These are phyloP conservation scores for Xerus inauris DNA, from an alignment of 2,113 vertebrate species.

Conservation along the genomic window DNA sequence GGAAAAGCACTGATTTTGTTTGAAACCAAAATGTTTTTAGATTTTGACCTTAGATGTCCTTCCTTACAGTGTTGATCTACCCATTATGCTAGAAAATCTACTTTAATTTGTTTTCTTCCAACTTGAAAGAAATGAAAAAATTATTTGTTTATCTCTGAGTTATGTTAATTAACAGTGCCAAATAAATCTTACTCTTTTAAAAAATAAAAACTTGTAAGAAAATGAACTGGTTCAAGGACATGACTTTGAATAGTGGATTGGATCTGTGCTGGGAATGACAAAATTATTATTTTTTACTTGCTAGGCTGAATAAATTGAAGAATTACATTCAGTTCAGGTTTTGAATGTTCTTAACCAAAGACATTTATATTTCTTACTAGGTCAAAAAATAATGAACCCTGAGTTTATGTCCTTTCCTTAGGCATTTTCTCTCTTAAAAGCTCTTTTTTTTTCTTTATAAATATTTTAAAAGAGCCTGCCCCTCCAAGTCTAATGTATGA, in stretches of 20 bases:
- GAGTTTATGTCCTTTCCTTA: conserved; percentile 38
- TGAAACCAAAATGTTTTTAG: conserved; percentile 64
- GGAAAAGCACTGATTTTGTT: conserved; percentile 49
- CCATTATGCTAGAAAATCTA: conserved; percentile 56
- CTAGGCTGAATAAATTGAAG: conserved; percentile 49
- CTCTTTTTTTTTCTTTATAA: conserved; percentile 52
- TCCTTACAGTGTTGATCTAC: conserved; percentile 13
- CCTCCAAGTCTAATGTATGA: conserved; percentile 56
- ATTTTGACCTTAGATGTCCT: conserved; percentile 11
- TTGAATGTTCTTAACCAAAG: conserved; percentile 55
- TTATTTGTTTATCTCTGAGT: conserved; percentile 40
- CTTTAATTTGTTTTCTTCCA: conserved; percentile 39
- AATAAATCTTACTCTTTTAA: conserved; percentile 48
- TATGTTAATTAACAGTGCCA: conserved; percentile 51
- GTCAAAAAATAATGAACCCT: conserved; percentile 57
- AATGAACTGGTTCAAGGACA: conserved; percentile 27
- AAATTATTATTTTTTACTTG: conserved; percentile 41
- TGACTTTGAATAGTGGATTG: conserved; percentile 18
- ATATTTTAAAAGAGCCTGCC: conserved; percentile 49
- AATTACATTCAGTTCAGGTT: conserved; percentile 44
- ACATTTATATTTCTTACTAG: conserved; percentile 71
- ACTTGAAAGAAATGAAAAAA: conserved; percentile 50
- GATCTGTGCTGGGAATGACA: neutral
- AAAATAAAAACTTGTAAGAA: conserved; percentile 54
- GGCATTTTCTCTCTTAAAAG: conserved; percentile 58